phyloP scores from a whole-genome alignment of 2,888 invertebrate genomes.

The Blomia tropicalis region DNA sequence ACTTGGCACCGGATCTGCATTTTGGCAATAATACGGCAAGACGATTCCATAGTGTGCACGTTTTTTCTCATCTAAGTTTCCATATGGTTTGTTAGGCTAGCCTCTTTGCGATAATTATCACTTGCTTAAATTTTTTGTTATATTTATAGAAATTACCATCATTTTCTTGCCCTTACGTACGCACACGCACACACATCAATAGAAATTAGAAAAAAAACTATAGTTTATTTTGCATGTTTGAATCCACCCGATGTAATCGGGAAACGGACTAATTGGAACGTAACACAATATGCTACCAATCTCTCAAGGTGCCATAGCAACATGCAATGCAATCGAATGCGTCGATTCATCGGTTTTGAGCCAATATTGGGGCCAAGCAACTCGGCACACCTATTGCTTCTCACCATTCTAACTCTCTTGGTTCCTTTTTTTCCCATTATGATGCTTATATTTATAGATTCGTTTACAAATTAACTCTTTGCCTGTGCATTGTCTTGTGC shows the following conservation, averaged over 20 bases:
- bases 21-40: background rate
- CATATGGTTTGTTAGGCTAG: background rate
- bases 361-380: too few species aligned
- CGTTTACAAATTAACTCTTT: background rate
- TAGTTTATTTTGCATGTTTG: background rate
- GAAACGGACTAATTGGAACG: background rate
- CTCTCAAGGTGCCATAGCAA: too few species aligned
- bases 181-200: too few species aligned
- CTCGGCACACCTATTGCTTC: background rate
- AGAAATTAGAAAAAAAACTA: too few species aligned
- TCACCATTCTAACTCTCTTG: too few species aligned
- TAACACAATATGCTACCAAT: too few species aligned
- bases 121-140: background rate
- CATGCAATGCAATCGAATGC: too few species aligned
- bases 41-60: background rate
- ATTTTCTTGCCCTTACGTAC: background rate
- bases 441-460: background rate
- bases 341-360: too few species aligned
- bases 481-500: too few species aligned
- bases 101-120: slow-evolving; percentile 8
- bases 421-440: too few species aligned
- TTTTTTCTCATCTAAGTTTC: background rate
- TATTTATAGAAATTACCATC: background rate
- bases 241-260: background rate
- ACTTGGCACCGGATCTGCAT: background rate